Base-by-base conservation (phyloP, 2,797 vertebrate genomes). In the Cryptoprocta ferox region DNA sequence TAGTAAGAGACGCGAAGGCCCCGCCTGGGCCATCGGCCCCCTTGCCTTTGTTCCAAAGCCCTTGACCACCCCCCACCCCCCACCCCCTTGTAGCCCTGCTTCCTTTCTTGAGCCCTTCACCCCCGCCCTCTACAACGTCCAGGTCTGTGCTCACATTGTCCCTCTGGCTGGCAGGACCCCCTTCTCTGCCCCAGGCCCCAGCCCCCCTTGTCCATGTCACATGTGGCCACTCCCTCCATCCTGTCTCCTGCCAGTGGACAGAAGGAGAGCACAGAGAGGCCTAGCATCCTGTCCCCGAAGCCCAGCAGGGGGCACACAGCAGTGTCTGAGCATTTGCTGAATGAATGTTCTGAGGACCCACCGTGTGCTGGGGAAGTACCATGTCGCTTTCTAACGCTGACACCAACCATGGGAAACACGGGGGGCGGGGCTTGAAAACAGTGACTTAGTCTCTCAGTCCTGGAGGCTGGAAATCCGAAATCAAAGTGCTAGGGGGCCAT, bases 401-500 rank as follows among this genome's bases (percentile, higher is more conserved):
- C 50, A 50, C 15, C 56, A 59, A 59, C 56, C 56, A 8, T 21
- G 19, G 56, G 56, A 24, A 59, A 59, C 56, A 9, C 8, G 56
- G 21, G 2, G 21, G 56, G 19, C 7, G 50, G 2, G 21, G 18
- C 12, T 66, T 39, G 45, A n/a, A n/a, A 85, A 30, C 28, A 28
- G 35, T 10, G 16, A 10, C 0, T 7, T 7, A 1, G 32, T 28
- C 48, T 75, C 14, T 45, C 32, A 1, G 0, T 50, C 30, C 32
- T 32, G 24, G 48, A 70, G 80, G 21, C 63, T 8, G 39, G 18
- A 56, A 35, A 14, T 26, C 19, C 2, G 4, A n/a, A n/a, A 16
- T n/a, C 39, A 4, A 28, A 53, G 50, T 11, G 28, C 21, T 0
- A 0, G 5, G 8, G n/a, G 10, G 63, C 39, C n/a, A 0, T 1